These are phyloP conservation scores for Lanius ludovicianus DNA, from an alignment of 2,113 vertebrate species.

Conservation along the genomic window DNA sequence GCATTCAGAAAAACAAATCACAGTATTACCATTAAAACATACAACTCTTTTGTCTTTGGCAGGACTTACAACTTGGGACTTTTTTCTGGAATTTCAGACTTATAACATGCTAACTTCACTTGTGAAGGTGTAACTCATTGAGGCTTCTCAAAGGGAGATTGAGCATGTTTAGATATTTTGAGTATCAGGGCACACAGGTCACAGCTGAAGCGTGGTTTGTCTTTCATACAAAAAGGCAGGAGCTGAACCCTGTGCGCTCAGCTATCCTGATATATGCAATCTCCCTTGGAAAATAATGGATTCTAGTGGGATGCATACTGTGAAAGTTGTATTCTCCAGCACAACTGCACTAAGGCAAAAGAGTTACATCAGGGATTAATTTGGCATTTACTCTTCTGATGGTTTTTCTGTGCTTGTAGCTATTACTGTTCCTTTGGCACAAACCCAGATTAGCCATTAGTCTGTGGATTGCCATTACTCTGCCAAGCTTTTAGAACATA, in stretches of 20 bases:
- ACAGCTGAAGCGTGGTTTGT: background rate
- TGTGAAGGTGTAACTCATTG: background rate
- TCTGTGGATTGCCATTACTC: constrained; percentile 1
- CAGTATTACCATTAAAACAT: background rate
- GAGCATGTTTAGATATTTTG: background rate
- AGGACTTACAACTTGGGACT: background rate
- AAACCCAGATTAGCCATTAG: constrained; percentile 59
- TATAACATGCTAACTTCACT: background rate
- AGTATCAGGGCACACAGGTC: background rate
- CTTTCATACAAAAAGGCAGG: background rate
- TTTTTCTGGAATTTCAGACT: background rate
- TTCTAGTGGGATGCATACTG: background rate
- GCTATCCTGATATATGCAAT: background rate
- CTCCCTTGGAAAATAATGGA: background rate
- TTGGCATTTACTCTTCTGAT: constrained; percentile 39
- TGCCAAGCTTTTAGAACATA: constrained; percentile 44
- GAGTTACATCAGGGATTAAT: constrained; percentile 21
- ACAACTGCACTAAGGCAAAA: background rate
- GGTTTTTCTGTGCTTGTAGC: background rate
- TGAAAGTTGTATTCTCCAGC: background rate
- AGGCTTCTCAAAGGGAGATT: fast-evolving
- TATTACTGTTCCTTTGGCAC: constrained; percentile 40
- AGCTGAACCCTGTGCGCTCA: background rate
- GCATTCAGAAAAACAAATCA: background rate
- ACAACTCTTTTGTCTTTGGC: background rate